phyloP scores from a whole-genome alignment of 1,140 invertebrate species.

The Drosophila tsacasi region DNA sequence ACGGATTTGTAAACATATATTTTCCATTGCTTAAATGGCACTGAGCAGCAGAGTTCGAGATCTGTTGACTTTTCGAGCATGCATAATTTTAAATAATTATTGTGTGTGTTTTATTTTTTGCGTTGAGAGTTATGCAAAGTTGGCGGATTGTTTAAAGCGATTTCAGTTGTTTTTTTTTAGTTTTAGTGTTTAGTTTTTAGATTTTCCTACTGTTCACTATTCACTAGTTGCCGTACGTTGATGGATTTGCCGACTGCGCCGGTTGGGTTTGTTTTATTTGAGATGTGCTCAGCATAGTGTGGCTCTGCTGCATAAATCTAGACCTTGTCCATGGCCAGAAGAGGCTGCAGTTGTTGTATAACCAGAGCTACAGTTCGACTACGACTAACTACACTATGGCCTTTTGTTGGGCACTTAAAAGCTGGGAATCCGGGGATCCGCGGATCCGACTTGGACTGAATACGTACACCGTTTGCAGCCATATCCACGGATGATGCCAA shows the following conservation, averaged over 20 bases:
- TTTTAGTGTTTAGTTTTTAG: conserved; percentile 1
- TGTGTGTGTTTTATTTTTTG: conserved; percentile 6
- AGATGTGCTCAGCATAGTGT: conserved; percentile 35
- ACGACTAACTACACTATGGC: conserved; percentile 11
- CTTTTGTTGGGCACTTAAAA: conserved; percentile 52
- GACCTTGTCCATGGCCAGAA: conserved; percentile 46
- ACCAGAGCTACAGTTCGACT: conserved; percentile 18
- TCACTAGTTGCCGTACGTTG: conserved; percentile 34
- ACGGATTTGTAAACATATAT: conserved; percentile 36
- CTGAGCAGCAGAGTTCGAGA: conserved; percentile 54
- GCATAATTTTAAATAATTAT: conserved; percentile 66
- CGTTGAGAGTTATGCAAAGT: conserved; percentile 51
- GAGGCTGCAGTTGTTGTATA: conserved; percentile 46
- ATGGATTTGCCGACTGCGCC: conserved; percentile 31
- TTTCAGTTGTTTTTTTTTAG: neutral
- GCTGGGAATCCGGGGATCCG: conserved; percentile 18
- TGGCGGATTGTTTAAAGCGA: conserved; percentile 16
- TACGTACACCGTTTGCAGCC: conserved; percentile 83
- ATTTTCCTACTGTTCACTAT: conserved; percentile 18
- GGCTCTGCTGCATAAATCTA: conserved; percentile 32
- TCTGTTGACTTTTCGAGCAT: conserved; percentile 62
- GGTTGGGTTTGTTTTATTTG: conserved; percentile 31
- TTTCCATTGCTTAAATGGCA: conserved; percentile 58
- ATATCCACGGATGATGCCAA: conserved; percentile 85
- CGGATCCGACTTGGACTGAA: conserved; percentile 18